Conservation (phyloP, 1,140 invertebrate genomes). For the Papilio helenus region DNA sequence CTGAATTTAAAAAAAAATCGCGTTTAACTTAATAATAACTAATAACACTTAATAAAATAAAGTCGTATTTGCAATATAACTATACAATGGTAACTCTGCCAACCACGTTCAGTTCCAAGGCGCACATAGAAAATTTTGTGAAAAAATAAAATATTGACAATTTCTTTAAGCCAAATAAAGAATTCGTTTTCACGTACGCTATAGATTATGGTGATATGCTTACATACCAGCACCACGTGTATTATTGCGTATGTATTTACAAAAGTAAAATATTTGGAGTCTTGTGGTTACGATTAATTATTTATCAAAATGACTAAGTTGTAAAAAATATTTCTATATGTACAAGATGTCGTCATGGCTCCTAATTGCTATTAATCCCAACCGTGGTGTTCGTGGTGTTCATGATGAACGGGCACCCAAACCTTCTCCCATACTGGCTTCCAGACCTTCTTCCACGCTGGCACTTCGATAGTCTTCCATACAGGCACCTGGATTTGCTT, state of each 20-base stretch:
- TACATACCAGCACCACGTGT: slow-evolving; percentile 53
- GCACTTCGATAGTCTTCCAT: slow-evolving; percentile 88
- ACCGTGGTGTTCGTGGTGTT: slow-evolving; percentile 83
- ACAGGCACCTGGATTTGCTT: slow-evolving; percentile 86
- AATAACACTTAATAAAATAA: slow-evolving; percentile 18
- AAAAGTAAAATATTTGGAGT: slow-evolving; percentile 59
- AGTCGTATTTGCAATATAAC: slow-evolving; percentile 6
- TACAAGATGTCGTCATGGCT: slow-evolving; percentile 57
- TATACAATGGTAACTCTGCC: slow-evolving; percentile 1
- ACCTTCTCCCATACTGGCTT: slow-evolving; percentile 90
- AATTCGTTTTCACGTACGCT: slow-evolving; percentile 65
- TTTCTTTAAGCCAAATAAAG: slow-evolving; percentile 44
- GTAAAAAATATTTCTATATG: slow-evolving; percentile 61
- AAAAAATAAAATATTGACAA: not conserved
- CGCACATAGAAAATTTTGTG: slow-evolving; percentile 59
- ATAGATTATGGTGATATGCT: slow-evolving; percentile 43
- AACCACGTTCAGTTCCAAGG: slow-evolving; percentile 50
- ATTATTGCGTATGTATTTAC: slow-evolving; percentile 59
- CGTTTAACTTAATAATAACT: slow-evolving; percentile 1
- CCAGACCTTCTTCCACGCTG: slow-evolving; percentile 89
- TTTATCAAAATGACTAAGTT: slow-evolving; percentile 71
- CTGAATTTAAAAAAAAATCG: not conserved
- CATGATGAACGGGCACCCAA: slow-evolving; percentile 86
- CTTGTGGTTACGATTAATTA: slow-evolving; percentile 70
- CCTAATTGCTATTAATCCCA: slow-evolving; percentile 84